Percentiles rank a stretch among this genome's conserved stretches.
Evolutionary conservation across 2,797 vertebrate species (phyloP).

Genomic region (Borostomias antarcticus): DNA sequence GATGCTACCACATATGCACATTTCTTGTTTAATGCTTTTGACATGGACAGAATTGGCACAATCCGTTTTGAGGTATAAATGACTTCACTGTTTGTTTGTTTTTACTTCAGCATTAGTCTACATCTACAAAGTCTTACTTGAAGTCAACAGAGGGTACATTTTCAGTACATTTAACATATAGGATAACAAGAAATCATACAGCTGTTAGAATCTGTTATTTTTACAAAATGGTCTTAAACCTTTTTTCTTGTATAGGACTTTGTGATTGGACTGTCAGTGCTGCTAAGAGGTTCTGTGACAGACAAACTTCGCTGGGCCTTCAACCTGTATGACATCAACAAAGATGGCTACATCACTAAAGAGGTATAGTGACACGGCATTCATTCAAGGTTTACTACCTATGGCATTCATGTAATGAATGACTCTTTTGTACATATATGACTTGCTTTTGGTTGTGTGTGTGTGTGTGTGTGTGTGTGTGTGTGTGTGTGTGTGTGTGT

Average conservation of each 20-base stretch:
- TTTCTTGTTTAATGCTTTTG: conserved; percentile 95
- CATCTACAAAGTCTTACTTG: too few relatives aligned
- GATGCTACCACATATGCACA: conserved; percentile 93
- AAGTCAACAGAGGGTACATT: too few relatives aligned
- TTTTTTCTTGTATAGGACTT: conserved; percentile 83
- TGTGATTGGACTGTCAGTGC: conserved; percentile 86
- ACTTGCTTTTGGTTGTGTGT: not conserved
- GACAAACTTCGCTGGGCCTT: conserved; percentile 96
- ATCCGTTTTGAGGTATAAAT: conserved; percentile 89
- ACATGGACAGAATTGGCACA: conserved; percentile 85
- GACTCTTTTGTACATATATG: not conserved
- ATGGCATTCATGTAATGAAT: not conserved
- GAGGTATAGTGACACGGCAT: conserved; percentile 74
- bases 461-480: not conserved
- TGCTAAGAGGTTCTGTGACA: conserved; percentile 88
- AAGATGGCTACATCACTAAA: conserved; percentile 91
- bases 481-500: conserved; percentile 6
- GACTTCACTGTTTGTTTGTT: too few relatives aligned
- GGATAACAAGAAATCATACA: not conserved
- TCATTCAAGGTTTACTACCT: not conserved
- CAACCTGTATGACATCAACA: conserved; percentile 96
- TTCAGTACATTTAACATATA: too few relatives aligned
- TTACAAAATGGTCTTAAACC: not conserved
- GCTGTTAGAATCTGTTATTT: not conserved
- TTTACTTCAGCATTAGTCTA: too few relatives aligned